Percentiles rank a stretch among this genome's conserved stretches.
Evolutionary conservation across 2,888 invertebrate genomes (phyloP).

Genomic region (Synanthedon tipuliformis): DNA sequence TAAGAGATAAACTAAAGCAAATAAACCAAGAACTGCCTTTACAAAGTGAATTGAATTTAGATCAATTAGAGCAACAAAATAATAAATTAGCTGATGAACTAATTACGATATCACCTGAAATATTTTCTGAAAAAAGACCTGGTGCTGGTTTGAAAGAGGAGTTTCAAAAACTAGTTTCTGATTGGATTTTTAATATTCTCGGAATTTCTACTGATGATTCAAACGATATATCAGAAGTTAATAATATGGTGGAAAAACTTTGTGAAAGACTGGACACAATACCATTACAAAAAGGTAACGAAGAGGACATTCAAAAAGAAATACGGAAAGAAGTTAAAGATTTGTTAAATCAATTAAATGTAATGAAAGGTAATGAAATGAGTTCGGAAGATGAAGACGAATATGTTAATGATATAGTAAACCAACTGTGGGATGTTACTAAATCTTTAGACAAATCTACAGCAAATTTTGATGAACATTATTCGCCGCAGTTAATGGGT

Average conservation of each 20-base stretch:
- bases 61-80: conserved; percentile 7
- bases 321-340: conserved; percentile 10
- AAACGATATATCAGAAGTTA: not conserved
- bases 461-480: not conserved
- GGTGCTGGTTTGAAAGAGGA: not conserved
- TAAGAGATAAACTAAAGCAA: conserved; percentile 11
- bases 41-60: not conserved
- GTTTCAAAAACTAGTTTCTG: conserved; percentile 7
- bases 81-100: conserved; percentile 12
- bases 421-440: not conserved
- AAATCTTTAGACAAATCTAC: not conserved
- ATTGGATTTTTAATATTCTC: conserved; percentile 10
- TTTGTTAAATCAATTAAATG: conserved; percentile 3
- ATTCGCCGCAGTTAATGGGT: no score
- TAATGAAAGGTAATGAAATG: not conserved
- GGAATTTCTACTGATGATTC: not conserved
- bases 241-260: not conserved
- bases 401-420: not conserved
- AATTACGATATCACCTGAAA: conserved; percentile 6
- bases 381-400: not conserved
- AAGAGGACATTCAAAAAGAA: conserved; percentile 7
- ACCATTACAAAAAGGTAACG: conserved; percentile 7
- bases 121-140: conserved; percentile 1
- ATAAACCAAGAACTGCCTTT: not conserved
- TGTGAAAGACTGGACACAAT: not conserved